These are phyloP conservation scores for Sternarchorhynchus goeldii DNA, from an alignment of 2,797 vertebrate genomes.

Conservation along the genomic window DNA sequence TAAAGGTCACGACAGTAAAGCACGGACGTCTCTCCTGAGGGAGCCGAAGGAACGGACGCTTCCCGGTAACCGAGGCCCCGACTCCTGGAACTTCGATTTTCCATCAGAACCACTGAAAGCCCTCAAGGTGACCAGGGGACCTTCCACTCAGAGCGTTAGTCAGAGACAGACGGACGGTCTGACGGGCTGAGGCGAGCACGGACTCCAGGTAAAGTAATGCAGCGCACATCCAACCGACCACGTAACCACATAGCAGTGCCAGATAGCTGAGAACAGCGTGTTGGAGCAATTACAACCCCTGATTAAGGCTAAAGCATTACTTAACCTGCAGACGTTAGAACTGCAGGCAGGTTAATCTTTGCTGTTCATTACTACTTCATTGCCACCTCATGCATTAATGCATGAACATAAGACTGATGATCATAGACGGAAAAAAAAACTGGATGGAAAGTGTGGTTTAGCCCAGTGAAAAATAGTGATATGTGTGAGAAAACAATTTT, in stretches of 20 bases:
- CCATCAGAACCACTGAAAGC: slow-evolving; percentile 17
- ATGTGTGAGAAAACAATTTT: slow-evolving; percentile 4
- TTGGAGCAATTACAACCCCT: neutral
- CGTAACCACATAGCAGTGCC: too few species aligned
- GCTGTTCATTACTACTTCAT: neutral
- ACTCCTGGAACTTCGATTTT: slow-evolving; percentile 52
- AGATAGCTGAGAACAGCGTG: too few species aligned
- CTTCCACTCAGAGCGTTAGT: neutral
- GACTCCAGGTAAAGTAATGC: neutral
- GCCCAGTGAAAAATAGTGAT: neutral
- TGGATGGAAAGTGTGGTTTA: too few species aligned
- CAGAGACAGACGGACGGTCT: neutral
- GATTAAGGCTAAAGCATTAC: neutral
- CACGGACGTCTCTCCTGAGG: slow-evolving; percentile 27
- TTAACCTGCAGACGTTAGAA: neutral
- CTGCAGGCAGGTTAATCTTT: neutral
- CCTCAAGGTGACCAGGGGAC: slow-evolving; percentile 57
- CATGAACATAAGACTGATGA: slow-evolving; percentile 6
- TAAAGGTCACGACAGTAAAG: slow-evolving; percentile 44
- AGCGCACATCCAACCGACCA: neutral
- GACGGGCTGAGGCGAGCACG: neutral
- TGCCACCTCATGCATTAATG: neutral
- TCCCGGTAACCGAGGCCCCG: slow-evolving; percentile 58
- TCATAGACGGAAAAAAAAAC: too few species aligned
- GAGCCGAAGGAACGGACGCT: slow-evolving; percentile 24